Conservation (phyloP, 2,888 invertebrate species). For the Octonoba sinensis region DNA sequence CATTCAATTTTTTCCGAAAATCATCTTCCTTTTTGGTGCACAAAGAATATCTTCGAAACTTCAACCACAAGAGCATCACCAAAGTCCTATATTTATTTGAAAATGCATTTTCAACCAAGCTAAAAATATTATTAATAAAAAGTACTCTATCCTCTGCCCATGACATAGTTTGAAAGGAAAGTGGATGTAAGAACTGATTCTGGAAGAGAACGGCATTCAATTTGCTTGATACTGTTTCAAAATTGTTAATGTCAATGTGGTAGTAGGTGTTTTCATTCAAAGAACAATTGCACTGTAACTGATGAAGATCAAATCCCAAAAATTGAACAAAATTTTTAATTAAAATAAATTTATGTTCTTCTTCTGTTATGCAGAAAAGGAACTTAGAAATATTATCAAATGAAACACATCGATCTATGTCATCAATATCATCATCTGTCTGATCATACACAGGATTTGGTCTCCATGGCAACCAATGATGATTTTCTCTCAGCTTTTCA, state of each 20-base stretch:
- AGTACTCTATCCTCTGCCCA: constrained; percentile 11
- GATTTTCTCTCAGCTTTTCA: constrained; percentile 69
- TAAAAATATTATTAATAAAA: constrained; percentile 48
- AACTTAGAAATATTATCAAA: constrained; percentile 70
- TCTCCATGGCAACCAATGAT: constrained; percentile 72
- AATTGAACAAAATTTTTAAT: constrained; percentile 66
- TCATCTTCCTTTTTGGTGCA: constrained; percentile 1
- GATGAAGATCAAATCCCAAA: constrained; percentile 67
- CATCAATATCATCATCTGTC: constrained; percentile 71
- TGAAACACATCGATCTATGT: constrained; percentile 71
- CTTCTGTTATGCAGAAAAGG: constrained; percentile 67
- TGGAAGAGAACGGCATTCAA: constrained; percentile 11
- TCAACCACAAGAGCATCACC: constrained; percentile 19
- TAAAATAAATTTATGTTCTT: constrained; percentile 64
- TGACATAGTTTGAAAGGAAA: not conserved
- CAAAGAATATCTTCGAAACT: constrained; percentile 5
- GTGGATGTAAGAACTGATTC: constrained; percentile 10
- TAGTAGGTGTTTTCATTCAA: not conserved
- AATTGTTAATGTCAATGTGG: constrained; percentile 15
- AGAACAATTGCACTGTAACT: constrained; percentile 6
- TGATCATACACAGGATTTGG: constrained; percentile 68
- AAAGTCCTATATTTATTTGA: constrained; percentile 19
- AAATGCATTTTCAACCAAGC: constrained; percentile 19
- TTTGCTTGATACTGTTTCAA: constrained; percentile 23
- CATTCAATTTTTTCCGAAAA: constrained; percentile 66